phyloP scores from a whole-genome alignment of 2,888 invertebrate species.

The Apodemia zela region DNA sequence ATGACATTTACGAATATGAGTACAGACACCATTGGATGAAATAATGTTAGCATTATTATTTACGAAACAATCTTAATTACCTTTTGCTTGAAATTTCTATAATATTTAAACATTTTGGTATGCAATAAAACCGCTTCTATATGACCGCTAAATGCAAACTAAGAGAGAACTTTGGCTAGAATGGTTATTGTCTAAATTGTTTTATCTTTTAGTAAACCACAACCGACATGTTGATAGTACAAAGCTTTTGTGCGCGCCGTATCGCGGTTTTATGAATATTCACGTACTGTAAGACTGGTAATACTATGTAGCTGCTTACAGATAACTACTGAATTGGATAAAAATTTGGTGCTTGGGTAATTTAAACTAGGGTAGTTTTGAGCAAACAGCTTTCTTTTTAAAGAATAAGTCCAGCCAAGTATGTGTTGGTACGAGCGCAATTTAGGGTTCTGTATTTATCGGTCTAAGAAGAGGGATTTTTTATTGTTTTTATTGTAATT shows the following conservation, averaged over 20 bases:
- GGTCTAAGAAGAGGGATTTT: too few relatives aligned
- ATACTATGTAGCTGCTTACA: not conserved
- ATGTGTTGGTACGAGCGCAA: too few relatives aligned
- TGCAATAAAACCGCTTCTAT: not conserved
- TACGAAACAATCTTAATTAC: not conserved
- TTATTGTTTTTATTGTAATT: too few relatives aligned
- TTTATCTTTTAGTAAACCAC: conserved; percentile 15
- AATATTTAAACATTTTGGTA: not conserved
- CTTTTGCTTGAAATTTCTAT: not conserved
- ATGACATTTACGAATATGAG: too few relatives aligned
- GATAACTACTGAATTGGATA: not conserved
- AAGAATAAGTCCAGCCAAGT: too few relatives aligned
- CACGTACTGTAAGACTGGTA: not conserved
- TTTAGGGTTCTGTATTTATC: too few relatives aligned
- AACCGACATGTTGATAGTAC: conserved; percentile 15
- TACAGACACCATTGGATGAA: too few relatives aligned
- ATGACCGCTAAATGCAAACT: conserved; percentile 14
- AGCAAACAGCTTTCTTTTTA: too few relatives aligned
- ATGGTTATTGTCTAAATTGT: conserved; percentile 15
- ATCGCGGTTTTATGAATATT: conserved; percentile 14
- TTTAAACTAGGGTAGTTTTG: too few relatives aligned
- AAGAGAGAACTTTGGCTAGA: conserved; percentile 6
- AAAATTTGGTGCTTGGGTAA: too few relatives aligned
- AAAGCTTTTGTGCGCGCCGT: conserved; percentile 11
- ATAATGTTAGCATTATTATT: too few relatives aligned